Evolutionary conservation across 2,888 invertebrate genomes (phyloP).

Genomic region (Dusona sp.): DNA sequence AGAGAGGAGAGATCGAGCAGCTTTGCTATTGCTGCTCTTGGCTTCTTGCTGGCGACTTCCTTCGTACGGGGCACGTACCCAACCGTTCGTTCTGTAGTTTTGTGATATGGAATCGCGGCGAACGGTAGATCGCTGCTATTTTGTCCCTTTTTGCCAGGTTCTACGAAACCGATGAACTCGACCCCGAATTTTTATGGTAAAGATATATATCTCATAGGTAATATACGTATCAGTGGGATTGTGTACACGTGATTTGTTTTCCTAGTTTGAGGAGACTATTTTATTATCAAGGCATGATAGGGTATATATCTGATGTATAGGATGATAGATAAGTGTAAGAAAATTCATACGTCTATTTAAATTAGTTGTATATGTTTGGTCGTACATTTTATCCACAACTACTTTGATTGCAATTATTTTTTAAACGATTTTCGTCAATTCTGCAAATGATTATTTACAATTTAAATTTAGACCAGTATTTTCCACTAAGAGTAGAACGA

Average conservation of each 20-base stretch:
- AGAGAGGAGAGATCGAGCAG: neutral
- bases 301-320: neutral
- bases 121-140: constrained; percentile 54
- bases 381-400: no score
- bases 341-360: neutral
- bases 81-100: constrained; percentile 45
- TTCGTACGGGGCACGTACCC: constrained; percentile 48
- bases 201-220: neutral
- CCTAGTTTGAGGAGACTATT: neutral
- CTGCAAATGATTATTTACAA: neutral
- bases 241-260: constrained; percentile 5
- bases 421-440: neutral
- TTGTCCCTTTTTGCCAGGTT: constrained; percentile 34
- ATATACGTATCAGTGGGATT: constrained; percentile 7
- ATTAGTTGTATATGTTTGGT: neutral
- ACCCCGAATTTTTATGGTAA: constrained; percentile 46
- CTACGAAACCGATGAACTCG: constrained; percentile 47
- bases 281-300: neutral
- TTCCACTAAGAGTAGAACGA: neutral
- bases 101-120: constrained; percentile 49
- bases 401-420: neutral
- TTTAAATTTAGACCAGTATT: neutral
- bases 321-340: neutral
- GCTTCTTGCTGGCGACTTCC: constrained; percentile 23
- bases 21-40: constrained; percentile 27